Evolutionary conservation across 2,113 vertebrate species (phyloP).

Genomic region (Aphelocoma coerulescens): DNA sequence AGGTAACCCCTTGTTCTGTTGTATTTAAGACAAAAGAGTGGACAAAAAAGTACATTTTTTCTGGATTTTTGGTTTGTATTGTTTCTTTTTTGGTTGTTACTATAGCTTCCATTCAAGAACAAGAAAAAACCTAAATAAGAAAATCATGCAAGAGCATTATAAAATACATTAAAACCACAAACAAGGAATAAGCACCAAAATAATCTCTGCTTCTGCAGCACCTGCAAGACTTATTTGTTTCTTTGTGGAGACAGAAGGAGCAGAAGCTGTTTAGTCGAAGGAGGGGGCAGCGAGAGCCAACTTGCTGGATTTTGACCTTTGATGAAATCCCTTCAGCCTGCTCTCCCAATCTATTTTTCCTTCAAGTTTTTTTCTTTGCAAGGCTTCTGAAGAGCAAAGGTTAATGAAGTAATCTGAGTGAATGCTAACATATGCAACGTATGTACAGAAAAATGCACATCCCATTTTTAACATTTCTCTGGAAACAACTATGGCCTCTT

Average conservation of each 20-base stretch:
- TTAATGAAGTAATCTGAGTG: slow-evolving; percentile 39
- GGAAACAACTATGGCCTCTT: slow-evolving; percentile 30
- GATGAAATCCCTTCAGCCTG: neutral
- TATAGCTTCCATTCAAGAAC: neutral
- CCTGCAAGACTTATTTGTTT: neutral
- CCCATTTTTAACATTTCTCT: slow-evolving; percentile 42
- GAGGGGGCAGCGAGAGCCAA: neutral
- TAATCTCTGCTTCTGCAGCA: neutral
- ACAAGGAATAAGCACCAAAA: neutral
- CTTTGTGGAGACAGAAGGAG: neutral
- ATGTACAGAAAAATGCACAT: slow-evolving; percentile 21
- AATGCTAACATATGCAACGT: slow-evolving; percentile 18
- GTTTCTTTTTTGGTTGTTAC: neutral
- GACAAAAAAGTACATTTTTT: neutral
- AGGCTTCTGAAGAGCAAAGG: slow-evolving; percentile 42
- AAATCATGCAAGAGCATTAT: neutral
- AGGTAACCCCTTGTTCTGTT: neutral
- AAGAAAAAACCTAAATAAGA: neutral
- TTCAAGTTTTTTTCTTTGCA: slow-evolving; percentile 3
- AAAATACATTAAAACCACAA: neutral
- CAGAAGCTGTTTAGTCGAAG: rapidly evolving
- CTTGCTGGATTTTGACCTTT: slow-evolving; percentile 3
- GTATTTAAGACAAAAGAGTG: neutral
- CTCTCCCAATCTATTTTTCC: neutral
- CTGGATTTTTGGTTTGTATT: neutral